These are phyloP conservation scores for Perithous albicinctus DNA, from an alignment of 2,888 invertebrate genomes.

Conservation along the genomic window DNA sequence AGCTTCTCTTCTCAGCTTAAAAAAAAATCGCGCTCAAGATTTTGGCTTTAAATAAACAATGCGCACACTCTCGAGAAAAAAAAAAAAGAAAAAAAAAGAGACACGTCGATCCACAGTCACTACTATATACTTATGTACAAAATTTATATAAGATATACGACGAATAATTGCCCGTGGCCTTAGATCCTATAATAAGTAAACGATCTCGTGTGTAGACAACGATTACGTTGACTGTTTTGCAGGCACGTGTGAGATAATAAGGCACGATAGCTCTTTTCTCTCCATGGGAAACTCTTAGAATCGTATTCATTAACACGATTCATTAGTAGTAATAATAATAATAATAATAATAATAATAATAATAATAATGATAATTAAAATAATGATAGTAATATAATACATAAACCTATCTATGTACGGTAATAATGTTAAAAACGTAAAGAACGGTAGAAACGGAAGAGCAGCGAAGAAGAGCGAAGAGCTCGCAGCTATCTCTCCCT, in stretches of 20 bases:
- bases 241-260: slow-evolving; percentile 49
- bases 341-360: slow-evolving; percentile 52
- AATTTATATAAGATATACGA: slow-evolving; percentile 53
- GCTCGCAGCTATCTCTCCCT: slow-evolving; percentile 31
- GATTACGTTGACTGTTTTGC: slow-evolving; percentile 41
- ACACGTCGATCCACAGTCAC: slow-evolving; percentile 55
- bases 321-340: slow-evolving; percentile 34
- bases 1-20: background rate
- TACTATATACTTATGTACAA: slow-evolving; percentile 62
- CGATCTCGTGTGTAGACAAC: slow-evolving; percentile 26
- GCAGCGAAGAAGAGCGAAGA: slow-evolving; percentile 43
- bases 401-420: slow-evolving; percentile 55
- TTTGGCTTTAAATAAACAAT: slow-evolving; percentile 55
- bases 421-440: slow-evolving; percentile 57
- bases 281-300: slow-evolving; percentile 1
- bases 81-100: slow-evolving; percentile 23
- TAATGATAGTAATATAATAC: slow-evolving; percentile 63
- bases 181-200: slow-evolving; percentile 49
- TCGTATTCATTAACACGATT: slow-evolving; percentile 29
- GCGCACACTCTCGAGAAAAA: slow-evolving; percentile 38
- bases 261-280: slow-evolving; percentile 48
- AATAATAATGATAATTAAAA: slow-evolving; percentile 59
- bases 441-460: slow-evolving; percentile 54
- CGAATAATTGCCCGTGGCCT: slow-evolving; percentile 63
- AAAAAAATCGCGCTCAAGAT: slow-evolving; percentile 38